phyloP scores from a whole-genome alignment of 2,888 invertebrate species.

The Tetramorium bicarinatum region DNA sequence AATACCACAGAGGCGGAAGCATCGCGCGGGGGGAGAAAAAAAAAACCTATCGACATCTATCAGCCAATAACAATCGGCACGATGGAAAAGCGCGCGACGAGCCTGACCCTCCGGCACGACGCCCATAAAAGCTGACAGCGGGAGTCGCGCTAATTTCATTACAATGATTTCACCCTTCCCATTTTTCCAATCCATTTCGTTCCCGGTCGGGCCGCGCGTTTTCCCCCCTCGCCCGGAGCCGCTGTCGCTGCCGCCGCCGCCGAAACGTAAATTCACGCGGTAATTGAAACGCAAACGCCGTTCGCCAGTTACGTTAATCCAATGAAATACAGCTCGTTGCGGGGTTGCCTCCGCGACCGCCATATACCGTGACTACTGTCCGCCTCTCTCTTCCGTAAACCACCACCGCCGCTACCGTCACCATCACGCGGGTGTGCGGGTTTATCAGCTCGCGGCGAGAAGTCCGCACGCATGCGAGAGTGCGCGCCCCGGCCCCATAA shows the following conservation, averaged over 20 bases:
- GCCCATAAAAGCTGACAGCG: conserved; percentile 59
- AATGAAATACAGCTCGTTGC: conserved; percentile 76
- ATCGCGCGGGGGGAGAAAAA: conserved; percentile 6
- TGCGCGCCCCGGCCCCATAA: conserved; percentile 71
- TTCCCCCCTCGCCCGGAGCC: not conserved
- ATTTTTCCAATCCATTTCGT: conserved; percentile 74
- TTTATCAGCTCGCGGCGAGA: conserved; percentile 78
- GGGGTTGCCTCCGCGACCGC: conserved; percentile 47
- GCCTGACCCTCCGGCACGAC: conserved; percentile 45
- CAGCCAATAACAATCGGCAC: conserved; percentile 57
- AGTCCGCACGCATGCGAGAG: conserved; percentile 80
- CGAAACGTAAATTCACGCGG: conserved; percentile 75
- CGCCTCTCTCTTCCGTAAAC: conserved; percentile 51
- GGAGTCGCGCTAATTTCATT: conserved; percentile 72
- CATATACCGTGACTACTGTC: conserved; percentile 25
- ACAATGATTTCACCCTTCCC: conserved; percentile 70
- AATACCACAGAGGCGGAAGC: conserved; percentile 29
- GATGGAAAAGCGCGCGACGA: conserved; percentile 52
- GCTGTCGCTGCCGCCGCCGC: not conserved
- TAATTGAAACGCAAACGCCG: conserved; percentile 81
- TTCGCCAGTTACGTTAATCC: conserved; percentile 78
- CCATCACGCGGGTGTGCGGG: conserved; percentile 43
- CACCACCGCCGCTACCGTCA: conserved; percentile 29
- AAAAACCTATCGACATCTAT: conserved; percentile 54
- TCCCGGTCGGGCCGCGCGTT: not conserved